These are phyloP conservation scores for Anastatus disparis DNA, from an alignment of 1,140 invertebrate species.

Conservation along the genomic window DNA sequence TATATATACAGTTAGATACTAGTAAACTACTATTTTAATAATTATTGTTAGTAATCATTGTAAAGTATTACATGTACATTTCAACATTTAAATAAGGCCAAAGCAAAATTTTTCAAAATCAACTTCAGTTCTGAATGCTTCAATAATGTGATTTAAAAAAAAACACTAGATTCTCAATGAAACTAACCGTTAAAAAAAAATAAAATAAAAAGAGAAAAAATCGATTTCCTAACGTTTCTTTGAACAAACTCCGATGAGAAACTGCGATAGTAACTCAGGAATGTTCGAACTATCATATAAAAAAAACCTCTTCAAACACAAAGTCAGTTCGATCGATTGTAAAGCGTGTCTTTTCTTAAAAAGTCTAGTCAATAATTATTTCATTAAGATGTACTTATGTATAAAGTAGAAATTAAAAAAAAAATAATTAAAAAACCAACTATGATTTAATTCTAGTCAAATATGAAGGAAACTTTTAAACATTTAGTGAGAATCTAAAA, in stretches of 20 bases:
- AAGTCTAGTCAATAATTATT: conserved; percentile 37
- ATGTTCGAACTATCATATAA: background rate
- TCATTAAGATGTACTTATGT: conserved; percentile 49
- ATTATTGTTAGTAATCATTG: background rate
- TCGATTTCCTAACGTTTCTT: conserved; percentile 1
- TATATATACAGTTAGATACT: no score
- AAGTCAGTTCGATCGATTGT: conserved; percentile 31
- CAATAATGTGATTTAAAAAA: background rate
- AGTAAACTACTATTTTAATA: background rate
- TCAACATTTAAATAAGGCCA: background rate
- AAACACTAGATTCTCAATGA: conserved; percentile 13
- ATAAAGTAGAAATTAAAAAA: conserved; percentile 46
- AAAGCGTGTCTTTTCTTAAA: conserved; percentile 14
- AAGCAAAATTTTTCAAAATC: background rate
- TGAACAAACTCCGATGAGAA: background rate
- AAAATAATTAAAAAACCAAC: conserved; percentile 11
- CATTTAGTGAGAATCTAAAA: conserved; percentile 18
- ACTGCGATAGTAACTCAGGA: conserved; percentile 21
- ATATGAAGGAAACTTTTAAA: conserved; percentile 30
- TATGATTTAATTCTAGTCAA: conserved; percentile 36
- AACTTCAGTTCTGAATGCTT: conserved; percentile 2
- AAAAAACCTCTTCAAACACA: background rate
- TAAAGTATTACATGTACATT: background rate
- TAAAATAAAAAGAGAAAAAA: background rate
- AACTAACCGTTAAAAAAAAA: background rate